These are phyloP conservation scores for Rissa tridactyla DNA, from an alignment of 2,113 vertebrate genomes.

Conservation along the genomic window DNA sequence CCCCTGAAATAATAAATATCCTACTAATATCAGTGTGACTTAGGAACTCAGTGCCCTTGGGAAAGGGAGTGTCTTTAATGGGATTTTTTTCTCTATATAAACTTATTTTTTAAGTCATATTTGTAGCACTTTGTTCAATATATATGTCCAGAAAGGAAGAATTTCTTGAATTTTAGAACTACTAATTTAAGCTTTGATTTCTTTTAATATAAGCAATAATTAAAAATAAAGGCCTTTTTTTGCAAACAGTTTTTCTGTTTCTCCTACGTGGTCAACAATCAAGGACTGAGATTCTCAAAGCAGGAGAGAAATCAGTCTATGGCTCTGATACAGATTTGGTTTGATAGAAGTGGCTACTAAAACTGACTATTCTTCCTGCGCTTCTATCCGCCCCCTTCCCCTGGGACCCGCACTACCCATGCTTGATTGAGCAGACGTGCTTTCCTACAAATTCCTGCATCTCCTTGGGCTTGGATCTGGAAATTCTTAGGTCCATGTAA, in stretches of 20 bases:
- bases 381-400: neutral
- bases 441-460: neutral
- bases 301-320: neutral
- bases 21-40: neutral
- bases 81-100: neutral
- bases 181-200: neutral
- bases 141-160: neutral
- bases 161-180: neutral
- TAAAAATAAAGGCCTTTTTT: neutral
- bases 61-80: neutral
- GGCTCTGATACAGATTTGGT: neutral
- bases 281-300: neutral
- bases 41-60: neutral
- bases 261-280: neutral
- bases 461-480: neutral
- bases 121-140: neutral
- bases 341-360: neutral
- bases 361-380: neutral
- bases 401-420: rapidly evolving
- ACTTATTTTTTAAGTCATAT: neutral
- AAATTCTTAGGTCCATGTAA: neutral
- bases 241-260: neutral
- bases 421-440: neutral
- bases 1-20: neutral
- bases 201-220: neutral